Conservation (phyloP, 1,140 invertebrate genomes). For the Drosophila watanabei region DNA sequence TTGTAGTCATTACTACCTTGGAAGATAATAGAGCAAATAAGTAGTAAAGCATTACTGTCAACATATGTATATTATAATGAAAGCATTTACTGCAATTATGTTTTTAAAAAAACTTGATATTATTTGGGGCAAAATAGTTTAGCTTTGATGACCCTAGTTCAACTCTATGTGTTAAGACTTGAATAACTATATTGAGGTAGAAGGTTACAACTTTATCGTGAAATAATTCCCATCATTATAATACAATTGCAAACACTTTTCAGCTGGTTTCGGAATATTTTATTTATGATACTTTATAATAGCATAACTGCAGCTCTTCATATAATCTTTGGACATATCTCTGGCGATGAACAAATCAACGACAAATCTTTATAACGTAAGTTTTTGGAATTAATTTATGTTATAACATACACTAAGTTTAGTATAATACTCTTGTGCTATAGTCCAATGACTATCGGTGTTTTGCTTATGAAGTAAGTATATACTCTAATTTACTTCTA, state of each 20-base stretch:
- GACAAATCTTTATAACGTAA: not conserved
- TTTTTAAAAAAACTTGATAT: too few relatives aligned
- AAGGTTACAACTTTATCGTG: not conserved
- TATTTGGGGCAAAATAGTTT: too few relatives aligned
- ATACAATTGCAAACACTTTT: not conserved
- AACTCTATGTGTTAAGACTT: too few relatives aligned
- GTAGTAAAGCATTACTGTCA: conserved; percentile 6
- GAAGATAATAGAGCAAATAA: conserved; percentile 28
- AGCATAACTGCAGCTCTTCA: not conserved
- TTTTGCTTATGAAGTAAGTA: not conserved
- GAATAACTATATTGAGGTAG: not conserved
- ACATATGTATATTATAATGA: not conserved
- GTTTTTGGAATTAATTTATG: too few relatives aligned
- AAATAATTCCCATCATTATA: not conserved
- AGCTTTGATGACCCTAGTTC: too few relatives aligned
- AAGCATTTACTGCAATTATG: too few relatives aligned
- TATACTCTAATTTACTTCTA: not conserved
- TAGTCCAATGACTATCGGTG: too few relatives aligned
- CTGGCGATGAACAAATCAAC: not conserved
- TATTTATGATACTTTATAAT: not conserved
- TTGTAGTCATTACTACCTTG: conserved; percentile 19
- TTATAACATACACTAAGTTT: not conserved
- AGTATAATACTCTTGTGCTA: not conserved
- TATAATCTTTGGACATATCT: not conserved
- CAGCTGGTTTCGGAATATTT: not conserved